A percentile compares a stretch with the other conserved stretches of the same genome.
Evolutionary conservation across 2,797 vertebrate species (phyloP).

Genomic region (Sebastes nivosus): DNA sequence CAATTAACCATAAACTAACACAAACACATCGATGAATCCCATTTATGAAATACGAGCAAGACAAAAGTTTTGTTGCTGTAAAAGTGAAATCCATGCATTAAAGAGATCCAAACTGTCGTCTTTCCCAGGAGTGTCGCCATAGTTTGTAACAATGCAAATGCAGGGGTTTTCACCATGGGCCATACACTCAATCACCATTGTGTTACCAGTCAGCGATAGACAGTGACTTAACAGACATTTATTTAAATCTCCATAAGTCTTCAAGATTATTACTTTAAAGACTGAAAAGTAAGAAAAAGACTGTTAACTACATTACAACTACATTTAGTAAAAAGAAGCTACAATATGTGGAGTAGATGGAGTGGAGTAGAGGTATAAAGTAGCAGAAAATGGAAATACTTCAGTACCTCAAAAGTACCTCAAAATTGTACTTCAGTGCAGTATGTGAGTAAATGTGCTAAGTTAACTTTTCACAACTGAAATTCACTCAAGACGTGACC

Average conservation of each 20-base stretch:
- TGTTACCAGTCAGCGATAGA: not conserved
- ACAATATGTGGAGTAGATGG: not conserved
- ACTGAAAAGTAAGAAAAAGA: not conserved
- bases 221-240: not conserved
- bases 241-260: not conserved
- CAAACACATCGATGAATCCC: too few relatives aligned
- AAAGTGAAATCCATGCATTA: too few relatives aligned
- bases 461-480: not conserved
- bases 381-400: not conserved
- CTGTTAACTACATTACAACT: not conserved
- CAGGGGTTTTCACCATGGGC: not conserved
- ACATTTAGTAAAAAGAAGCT: not conserved
- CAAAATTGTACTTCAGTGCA: not conserved
- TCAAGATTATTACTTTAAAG: not conserved
- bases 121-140: not conserved
- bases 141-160: not conserved
- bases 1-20: too few relatives aligned
- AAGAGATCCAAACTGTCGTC: too few relatives aligned
- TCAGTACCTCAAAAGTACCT: not conserved
- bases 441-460: not conserved
- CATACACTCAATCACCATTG: not conserved
- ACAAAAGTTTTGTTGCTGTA: too few relatives aligned
- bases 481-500: not conserved
- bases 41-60: too few relatives aligned
- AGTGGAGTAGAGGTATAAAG: not conserved